These are phyloP conservation scores for Diadegma fenestrale DNA, from an alignment of 2,888 invertebrate genomes.

Conservation along the genomic window DNA sequence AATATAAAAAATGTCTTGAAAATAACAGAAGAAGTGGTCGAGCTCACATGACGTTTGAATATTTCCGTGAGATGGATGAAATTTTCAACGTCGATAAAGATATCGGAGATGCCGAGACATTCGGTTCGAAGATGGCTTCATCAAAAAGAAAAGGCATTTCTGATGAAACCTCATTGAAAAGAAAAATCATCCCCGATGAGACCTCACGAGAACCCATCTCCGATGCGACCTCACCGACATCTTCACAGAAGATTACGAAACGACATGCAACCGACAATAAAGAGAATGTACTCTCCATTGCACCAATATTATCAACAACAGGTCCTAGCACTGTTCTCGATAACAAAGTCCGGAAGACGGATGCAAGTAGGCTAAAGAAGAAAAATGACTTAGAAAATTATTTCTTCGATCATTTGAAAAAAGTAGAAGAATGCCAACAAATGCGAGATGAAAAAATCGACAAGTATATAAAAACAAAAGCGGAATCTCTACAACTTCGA, in stretches of 20 bases:
- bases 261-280: not conserved
- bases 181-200: too few species aligned
- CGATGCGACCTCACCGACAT: not conserved
- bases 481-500: not conserved
- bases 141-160: too few species aligned
- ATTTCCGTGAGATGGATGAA: constrained; percentile 18
- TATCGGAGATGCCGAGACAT: too few species aligned
- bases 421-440: constrained; percentile 8
- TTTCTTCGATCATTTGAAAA: constrained; percentile 4
- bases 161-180: too few species aligned
- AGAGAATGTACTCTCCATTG: too few species aligned
- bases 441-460: constrained; percentile 7
- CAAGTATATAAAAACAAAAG: not conserved
- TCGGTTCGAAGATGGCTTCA: too few species aligned
- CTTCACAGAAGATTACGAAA: too few species aligned
- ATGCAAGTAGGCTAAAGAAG: too few species aligned
- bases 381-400: constrained; percentile 10
- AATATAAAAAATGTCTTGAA: constrained; percentile 8
- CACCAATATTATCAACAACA: too few species aligned
- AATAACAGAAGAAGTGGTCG: constrained; percentile 17
- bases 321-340: too few species aligned
- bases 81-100: constrained; percentile 19
- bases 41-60: constrained; percentile 17
- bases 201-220: too few species aligned
- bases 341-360: too few species aligned